Percentiles rank a stretch among this genome's conserved stretches.
These are phyloP conservation scores for Tragelaphus buxtoni DNA, from an alignment of 2,113 vertebrate genomes.

Conservation along the genomic window DNA sequence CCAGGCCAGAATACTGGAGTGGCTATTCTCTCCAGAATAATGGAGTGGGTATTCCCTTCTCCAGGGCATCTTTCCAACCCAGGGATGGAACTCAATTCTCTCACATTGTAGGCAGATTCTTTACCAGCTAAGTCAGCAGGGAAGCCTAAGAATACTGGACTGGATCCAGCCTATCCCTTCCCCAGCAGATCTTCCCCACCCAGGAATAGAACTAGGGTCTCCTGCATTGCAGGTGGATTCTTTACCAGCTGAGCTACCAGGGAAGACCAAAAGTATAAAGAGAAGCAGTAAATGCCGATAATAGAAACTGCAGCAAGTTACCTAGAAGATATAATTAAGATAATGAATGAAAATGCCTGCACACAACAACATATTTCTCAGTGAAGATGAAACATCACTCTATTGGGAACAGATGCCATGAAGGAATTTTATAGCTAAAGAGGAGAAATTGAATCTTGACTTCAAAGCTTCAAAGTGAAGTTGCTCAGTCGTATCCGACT, in stretches of 20 bases:
- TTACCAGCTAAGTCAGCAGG: neutral
- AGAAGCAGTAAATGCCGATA: neutral
- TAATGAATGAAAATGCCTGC: neutral
- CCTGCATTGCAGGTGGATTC: neutral
- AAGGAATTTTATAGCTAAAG: neutral
- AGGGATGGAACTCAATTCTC: rapidly evolving
- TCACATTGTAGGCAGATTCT: neutral
- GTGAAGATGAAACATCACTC: neutral
- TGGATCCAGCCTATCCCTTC: neutral
- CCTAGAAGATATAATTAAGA: neutral
- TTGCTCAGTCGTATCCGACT: no score
- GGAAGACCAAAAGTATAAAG: neutral
- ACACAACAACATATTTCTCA: neutral
- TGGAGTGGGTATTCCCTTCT: neutral
- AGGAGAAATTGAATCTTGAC: neutral
- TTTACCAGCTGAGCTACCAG: neutral
- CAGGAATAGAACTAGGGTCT: neutral
- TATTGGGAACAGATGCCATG: neutral
- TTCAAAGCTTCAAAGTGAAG: neutral
- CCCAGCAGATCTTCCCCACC: neutral
- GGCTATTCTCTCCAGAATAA: neutral
- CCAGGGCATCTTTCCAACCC: neutral
- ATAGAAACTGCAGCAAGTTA: neutral
- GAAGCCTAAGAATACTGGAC: neutral
- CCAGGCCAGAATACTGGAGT: neutral